These are phyloP conservation scores for Caretta caretta DNA, from an alignment of 2,113 vertebrate species.

Conservation along the genomic window DNA sequence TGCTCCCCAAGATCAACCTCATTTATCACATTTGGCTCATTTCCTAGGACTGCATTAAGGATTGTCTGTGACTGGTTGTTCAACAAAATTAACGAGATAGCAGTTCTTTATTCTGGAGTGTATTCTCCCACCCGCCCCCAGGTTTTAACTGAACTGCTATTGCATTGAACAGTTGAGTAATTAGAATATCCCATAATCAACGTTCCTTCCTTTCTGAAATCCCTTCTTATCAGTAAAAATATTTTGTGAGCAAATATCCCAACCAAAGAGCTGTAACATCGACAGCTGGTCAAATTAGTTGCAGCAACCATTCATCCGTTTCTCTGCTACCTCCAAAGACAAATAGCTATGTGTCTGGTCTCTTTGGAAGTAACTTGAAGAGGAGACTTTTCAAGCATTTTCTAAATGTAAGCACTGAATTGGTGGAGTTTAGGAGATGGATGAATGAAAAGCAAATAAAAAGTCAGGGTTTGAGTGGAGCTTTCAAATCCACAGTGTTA, in stretches of 20 bases:
- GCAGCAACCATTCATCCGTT: neutral
- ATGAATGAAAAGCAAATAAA: slow-evolving; percentile 51
- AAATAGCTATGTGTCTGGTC: neutral
- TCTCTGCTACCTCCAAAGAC: neutral
- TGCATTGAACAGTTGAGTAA: neutral
- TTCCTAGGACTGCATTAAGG: neutral
- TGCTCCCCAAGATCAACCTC: neutral
- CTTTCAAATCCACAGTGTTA: neutral
- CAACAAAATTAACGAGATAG: neutral
- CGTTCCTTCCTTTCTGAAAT: neutral
- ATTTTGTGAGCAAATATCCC: neutral
- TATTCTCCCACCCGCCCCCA: neutral
- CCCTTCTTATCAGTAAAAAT: neutral
- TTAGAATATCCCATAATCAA: neutral
- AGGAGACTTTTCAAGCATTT: neutral
- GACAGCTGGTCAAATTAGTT: neutral
- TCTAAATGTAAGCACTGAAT: neutral
- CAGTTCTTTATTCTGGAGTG: neutral
- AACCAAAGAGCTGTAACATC: neutral
- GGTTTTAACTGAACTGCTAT: neutral
- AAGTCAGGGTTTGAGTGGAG: slow-evolving; percentile 58
- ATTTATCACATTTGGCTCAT: neutral
- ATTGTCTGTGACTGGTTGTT: neutral
- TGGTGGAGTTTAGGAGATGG: slow-evolving; percentile 61
- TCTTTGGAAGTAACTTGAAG: neutral